Base-by-base conservation (phyloP, 2,797 vertebrate genomes). In the Apogon hyalosoma region DNA sequence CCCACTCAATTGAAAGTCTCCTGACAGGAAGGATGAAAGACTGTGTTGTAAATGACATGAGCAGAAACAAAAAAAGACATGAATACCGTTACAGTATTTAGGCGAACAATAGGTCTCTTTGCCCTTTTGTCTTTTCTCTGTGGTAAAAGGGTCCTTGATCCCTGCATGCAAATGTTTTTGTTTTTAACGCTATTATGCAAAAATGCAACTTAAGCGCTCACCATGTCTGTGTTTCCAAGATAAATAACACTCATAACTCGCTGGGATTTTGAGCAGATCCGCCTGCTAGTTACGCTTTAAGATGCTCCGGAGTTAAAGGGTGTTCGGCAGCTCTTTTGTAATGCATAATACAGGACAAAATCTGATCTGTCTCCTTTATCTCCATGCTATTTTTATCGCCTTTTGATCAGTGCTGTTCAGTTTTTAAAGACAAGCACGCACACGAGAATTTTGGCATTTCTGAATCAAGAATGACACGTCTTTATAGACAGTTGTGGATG, bases 371-470 rank as follows among this genome's bases (percentile, higher is more conserved):
- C 75, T 65, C 61, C 61, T 83, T 82, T 59, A 72, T 87, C 75
- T 81, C 54, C 1, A 0, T 12, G 45, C 87, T 89, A 84, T 89
- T 91, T 89, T 80, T 68, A 77, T 78, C 67, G 11, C 18, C 73
- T 80, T 84, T 82, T 85, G 73, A 87, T 90, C 78, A 79, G 46
- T 73, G 77, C 41, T 38, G 80, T 73, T 74, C 40, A 7, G 60
- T 63, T 86, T 74, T 69, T 62, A 52, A 74, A 81, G 73, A 73
- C 9, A 12, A 62, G 54, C 24, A 0, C 1, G 6, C 39, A 39
- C 47, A 21, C 62, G 45, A 11, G 36, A 73, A 70, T 75, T 83
- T 80, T 31, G 50, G 72, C 68, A 19, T 43, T 7, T 36, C 10
- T 21, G 43, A 58, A 58, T 58, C 55, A 63, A 63, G 73, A 84